Base-by-base conservation (phyloP, 2,888 invertebrate species). In the Oligia fasciuncula region DNA sequence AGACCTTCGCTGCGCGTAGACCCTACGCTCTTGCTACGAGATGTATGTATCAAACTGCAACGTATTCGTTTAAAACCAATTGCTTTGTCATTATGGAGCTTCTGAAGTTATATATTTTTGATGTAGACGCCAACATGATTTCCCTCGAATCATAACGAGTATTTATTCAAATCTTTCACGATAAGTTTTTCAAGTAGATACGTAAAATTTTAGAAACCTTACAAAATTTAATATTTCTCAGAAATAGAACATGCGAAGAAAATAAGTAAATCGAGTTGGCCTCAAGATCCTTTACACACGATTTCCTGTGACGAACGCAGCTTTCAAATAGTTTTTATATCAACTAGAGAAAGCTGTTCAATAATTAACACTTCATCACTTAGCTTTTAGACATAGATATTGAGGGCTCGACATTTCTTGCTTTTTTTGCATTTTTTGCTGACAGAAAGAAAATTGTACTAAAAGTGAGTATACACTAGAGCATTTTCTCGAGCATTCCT, bases 331-430 rank as follows among this genome's bases (percentile, higher is more conserved):
- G 80, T 81, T 80, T 81, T 78, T 73, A 69, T 73, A 54, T 77
- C 66, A 77, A 72, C 74, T 69, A 60, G 71, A 81, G 69, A 74
- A 69, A 68, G 60, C 76, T 46, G 67, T 78, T 76, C 79, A 62
- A 79, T 88, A 86, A 88, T 87, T 88, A 87, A 84, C 80, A 81
- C 85, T 81, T 84, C 80, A 82, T 84, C 81, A 82, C 57, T 87
- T 82, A 60, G 78, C 75, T 86, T 77, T 82, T 73, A 72, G 63
- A 62, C 71, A 75, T 43, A 75, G 66, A 68, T 73, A 86, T 63
- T 79, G 77, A 80, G 71, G 72, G 72, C 35, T 72, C n/a, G 1
- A 68, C 40, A 73, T 84, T 88, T 83, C 86, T 86, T 73, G 57
- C 40, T 83, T 46, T 46, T 46, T 46, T 46, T 46, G 9, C n/a